Evolutionary conservation across 2,888 invertebrate genomes (phyloP).

Genomic region (Nomada fabriciana): DNA sequence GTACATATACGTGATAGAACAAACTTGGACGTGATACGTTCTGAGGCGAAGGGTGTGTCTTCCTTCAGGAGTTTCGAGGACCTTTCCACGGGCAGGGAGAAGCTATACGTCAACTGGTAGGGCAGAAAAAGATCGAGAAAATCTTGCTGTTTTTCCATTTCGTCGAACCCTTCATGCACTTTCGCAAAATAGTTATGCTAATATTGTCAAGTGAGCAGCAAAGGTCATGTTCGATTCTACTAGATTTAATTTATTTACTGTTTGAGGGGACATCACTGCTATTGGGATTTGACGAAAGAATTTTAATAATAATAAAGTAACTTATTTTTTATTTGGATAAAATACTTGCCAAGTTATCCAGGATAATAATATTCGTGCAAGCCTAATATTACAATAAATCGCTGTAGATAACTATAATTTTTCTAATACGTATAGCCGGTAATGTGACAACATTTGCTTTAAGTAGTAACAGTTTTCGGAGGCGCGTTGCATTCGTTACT

Average conservation of each 20-base stretch:
- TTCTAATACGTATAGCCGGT: too few species aligned
- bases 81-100: constrained; percentile 54
- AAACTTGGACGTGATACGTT: constrained; percentile 76
- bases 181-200: constrained; percentile 44
- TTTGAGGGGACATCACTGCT: too few species aligned
- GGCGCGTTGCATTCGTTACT: constrained; percentile 45
- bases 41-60: constrained; percentile 66
- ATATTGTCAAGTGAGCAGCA: constrained; percentile 59
- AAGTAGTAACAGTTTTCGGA: constrained; percentile 3
- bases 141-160: constrained; percentile 47
- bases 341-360: too few species aligned
- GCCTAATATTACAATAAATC: too few species aligned
- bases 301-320: neutral
- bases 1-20: constrained; percentile 77
- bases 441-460: neutral
- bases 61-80: constrained; percentile 69
- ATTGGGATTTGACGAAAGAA: neutral
- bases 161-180: constrained; percentile 14
- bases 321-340: neutral
- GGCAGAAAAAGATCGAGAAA: constrained; percentile 66
- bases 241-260: neutral
- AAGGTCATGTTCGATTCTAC: constrained; percentile 40
- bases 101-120: constrained; percentile 15
- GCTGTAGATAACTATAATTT: too few species aligned
- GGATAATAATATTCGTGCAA: too few species aligned